Conservation (phyloP, 2,888 invertebrate genomes). For the Opisthograptis luteolata region DNA sequence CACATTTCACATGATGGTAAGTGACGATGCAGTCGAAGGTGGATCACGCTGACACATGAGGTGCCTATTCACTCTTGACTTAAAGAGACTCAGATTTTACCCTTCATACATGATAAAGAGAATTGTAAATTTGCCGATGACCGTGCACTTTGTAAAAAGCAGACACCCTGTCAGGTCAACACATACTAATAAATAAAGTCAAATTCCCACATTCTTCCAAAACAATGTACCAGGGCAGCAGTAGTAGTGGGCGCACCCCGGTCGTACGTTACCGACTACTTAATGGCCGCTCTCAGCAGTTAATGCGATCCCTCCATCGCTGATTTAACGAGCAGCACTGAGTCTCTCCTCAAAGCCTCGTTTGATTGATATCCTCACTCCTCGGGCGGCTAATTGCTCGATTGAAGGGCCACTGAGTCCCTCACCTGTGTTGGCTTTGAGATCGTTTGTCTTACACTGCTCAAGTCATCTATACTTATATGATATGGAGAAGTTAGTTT, state of each 20-base stretch:
- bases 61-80: too few relatives aligned
- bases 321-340: slow-evolving; percentile 6
- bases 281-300: slow-evolving; percentile 14
- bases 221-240: not conserved
- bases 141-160: not conserved
- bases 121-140: too few relatives aligned
- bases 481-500: too few relatives aligned
- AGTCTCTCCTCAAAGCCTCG: slow-evolving; percentile 4
- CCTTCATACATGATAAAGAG: too few relatives aligned
- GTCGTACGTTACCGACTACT: not conserved
- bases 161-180: not conserved
- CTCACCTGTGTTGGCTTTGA: slow-evolving; percentile 7
- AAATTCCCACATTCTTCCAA: not conserved
- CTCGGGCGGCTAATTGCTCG: slow-evolving; percentile 3
- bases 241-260: not conserved
- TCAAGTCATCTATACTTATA: too few relatives aligned
- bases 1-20: too few relatives aligned
- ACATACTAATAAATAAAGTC: not conserved
- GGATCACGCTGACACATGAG: too few relatives aligned
- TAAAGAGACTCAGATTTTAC: too few relatives aligned
- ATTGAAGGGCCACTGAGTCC: slow-evolving; percentile 4
- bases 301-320: slow-evolving; percentile 5
- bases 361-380: slow-evolving; percentile 19
- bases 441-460: not conserved
- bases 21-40: too few relatives aligned